Conservation (phyloP, 1,140 invertebrate genomes). For the Drosophila parabipectinata region DNA sequence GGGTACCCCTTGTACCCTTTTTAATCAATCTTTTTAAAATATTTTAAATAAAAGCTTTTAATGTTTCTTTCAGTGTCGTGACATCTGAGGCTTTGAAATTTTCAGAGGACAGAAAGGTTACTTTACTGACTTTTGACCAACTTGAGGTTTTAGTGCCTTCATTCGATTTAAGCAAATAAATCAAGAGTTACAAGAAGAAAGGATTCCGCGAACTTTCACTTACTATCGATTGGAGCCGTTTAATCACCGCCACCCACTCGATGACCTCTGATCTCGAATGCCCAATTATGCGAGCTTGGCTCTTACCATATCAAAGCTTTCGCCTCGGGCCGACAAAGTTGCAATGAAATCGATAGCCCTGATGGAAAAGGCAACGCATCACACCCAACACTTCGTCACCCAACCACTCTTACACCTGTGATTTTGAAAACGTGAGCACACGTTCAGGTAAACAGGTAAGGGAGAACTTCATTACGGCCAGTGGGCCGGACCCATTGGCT, state of each 20-base stretch:
- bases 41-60: too few species aligned
- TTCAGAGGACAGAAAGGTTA: too few species aligned
- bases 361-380: constrained; percentile 34
- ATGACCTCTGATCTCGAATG: constrained; percentile 27
- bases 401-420: background rate
- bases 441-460: constrained; percentile 13
- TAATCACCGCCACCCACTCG: background rate
- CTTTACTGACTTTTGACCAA: background rate
- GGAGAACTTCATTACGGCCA: constrained; percentile 50
- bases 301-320: constrained; percentile 23
- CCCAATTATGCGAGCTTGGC: constrained; percentile 19
- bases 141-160: background rate
- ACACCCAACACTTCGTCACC: constrained; percentile 18
- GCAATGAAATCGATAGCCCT: constrained; percentile 68
- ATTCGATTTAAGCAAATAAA: background rate
- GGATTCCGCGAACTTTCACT: constrained; percentile 7
- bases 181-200: background rate
- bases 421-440: constrained; percentile 19
- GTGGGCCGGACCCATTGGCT: constrained; percentile 6
- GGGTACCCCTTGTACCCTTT: too few species aligned
- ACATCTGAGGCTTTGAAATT: too few species aligned
- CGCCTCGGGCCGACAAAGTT: constrained; percentile 14
- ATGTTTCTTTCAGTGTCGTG: too few species aligned
- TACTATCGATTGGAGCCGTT: constrained; percentile 5
- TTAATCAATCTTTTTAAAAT: too few species aligned